These are phyloP conservation scores for Oophaga pumilio DNA, from an alignment of 2,113 vertebrate genomes.

Conservation along the genomic window DNA sequence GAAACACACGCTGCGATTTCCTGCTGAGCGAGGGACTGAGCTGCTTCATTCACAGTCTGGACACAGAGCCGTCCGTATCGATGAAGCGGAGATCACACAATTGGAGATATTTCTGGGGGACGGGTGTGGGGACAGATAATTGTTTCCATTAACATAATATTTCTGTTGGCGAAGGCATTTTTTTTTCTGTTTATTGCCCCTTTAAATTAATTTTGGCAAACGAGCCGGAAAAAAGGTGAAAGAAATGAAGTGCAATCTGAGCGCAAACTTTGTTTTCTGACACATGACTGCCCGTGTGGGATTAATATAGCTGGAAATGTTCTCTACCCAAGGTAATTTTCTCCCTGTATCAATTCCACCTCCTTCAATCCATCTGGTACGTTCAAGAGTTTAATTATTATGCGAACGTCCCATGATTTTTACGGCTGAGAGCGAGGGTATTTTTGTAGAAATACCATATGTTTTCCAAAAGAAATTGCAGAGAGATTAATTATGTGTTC, in stretches of 20 bases:
- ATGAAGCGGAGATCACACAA: neutral
- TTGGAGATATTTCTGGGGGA: too few species aligned
- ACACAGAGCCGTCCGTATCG: neutral
- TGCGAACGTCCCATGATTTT: constrained; percentile 68
- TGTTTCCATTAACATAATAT: neutral
- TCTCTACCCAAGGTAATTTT: constrained; percentile 60
- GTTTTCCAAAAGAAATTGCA: constrained; percentile 69
- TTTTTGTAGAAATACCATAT: constrained; percentile 72
- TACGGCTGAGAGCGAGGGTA: constrained; percentile 69
- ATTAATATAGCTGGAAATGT: constrained; percentile 58
- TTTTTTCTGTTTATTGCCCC: neutral
- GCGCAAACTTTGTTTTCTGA: neutral
- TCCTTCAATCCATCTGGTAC: constrained; percentile 72
- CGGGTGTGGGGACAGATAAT: too few species aligned
- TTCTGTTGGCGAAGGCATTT: neutral
- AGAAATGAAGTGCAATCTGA: neutral
- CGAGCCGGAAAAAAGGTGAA: neutral
- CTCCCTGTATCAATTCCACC: constrained; percentile 68
- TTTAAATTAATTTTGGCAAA: neutral
- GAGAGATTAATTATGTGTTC: constrained; percentile 75
- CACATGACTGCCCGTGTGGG: constrained; percentile 55
- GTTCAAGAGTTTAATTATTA: constrained; percentile 72
- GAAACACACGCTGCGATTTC: neutral
- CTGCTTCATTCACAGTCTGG: neutral
- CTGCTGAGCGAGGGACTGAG: neutral